A percentile compares a stretch with the other conserved stretches of the same genome.
phyloP scores from a whole-genome alignment of 2,888 invertebrate species.

The Agrilus mali region DNA sequence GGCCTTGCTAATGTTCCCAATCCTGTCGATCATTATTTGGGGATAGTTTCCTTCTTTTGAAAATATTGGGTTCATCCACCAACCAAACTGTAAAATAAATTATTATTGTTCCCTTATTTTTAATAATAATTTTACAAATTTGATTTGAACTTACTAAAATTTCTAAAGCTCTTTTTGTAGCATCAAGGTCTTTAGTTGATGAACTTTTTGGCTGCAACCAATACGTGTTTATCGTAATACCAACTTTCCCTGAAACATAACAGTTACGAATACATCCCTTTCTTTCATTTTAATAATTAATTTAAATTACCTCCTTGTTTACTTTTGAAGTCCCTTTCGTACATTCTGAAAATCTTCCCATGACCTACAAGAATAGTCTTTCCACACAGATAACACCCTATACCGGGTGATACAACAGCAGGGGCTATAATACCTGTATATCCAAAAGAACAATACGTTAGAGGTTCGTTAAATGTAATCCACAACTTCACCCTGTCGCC shows the following conservation, averaged over 20 bases:
- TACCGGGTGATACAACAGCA: conserved; percentile 36
- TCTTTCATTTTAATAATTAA: background rate
- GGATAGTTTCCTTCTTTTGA: conserved; percentile 39
- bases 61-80: conserved; percentile 37
- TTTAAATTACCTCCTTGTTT: conserved; percentile 17
- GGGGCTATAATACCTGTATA: conserved; percentile 36
- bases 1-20: conserved; percentile 31
- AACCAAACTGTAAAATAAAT: conserved; percentile 30
- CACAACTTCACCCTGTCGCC: conserved; percentile 34
- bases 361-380: conserved; percentile 54
- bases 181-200: conserved; percentile 36
- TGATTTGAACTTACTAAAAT: conserved; percentile 36
- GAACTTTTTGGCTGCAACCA: conserved; percentile 42
- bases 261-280: conserved; percentile 23
- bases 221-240: conserved; percentile 40
- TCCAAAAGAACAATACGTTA: conserved; percentile 22
- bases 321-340: conserved; percentile 36
- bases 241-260: conserved; percentile 41
- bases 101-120: background rate
- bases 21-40: conserved; percentile 32
- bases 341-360: conserved; percentile 47
- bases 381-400: conserved; percentile 47
- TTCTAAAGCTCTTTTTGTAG: conserved; percentile 41
- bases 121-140: no score
- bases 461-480: conserved; percentile 44